Conservation (phyloP, 2,113 vertebrate genomes). For the Seriola aureovittata region DNA sequence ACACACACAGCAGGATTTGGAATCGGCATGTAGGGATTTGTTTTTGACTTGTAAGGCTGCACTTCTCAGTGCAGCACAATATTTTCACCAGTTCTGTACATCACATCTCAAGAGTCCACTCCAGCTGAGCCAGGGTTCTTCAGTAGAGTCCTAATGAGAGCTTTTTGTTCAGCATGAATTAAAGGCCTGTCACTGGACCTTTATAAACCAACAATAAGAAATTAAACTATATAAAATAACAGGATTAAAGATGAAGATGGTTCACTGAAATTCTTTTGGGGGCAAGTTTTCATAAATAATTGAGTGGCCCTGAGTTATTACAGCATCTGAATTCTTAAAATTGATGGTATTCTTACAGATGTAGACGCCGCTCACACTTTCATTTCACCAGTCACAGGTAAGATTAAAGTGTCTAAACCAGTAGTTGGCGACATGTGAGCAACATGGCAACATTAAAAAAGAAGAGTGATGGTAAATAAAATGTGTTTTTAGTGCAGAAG, state of each 20-base stretch:
- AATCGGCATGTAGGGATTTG: slow-evolving; percentile 21
- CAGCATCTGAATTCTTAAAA: slow-evolving; percentile 1
- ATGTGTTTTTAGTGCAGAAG: slow-evolving; percentile 36
- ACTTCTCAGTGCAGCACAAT: neutral
- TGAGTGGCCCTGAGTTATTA: slow-evolving; percentile 17
- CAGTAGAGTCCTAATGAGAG: neutral
- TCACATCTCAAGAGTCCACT: neutral
- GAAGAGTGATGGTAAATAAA: slow-evolving; percentile 12
- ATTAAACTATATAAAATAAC: slow-evolving; percentile 1
- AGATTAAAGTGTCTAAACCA: slow-evolving; percentile 8
- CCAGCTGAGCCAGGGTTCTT: neutral
- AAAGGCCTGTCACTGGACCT: neutral
- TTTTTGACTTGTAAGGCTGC: slow-evolving; percentile 30
- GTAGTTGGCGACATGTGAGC: neutral
- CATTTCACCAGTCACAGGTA: slow-evolving; percentile 4
- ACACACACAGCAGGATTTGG: slow-evolving; percentile 44
- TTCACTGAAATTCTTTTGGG: slow-evolving; percentile 18
- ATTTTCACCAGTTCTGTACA: slow-evolving; percentile 4
- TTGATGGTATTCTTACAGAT: slow-evolving; percentile 1
- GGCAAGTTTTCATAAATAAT: slow-evolving; percentile 12
- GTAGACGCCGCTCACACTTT: slow-evolving; percentile 1
- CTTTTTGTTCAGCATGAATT: slow-evolving; percentile 9
- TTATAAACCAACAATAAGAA: neutral
- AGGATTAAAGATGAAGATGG: neutral
- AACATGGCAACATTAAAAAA: slow-evolving; percentile 7